Base-by-base conservation (phyloP, 1,140 invertebrate species). In the Asobara japonica region DNA sequence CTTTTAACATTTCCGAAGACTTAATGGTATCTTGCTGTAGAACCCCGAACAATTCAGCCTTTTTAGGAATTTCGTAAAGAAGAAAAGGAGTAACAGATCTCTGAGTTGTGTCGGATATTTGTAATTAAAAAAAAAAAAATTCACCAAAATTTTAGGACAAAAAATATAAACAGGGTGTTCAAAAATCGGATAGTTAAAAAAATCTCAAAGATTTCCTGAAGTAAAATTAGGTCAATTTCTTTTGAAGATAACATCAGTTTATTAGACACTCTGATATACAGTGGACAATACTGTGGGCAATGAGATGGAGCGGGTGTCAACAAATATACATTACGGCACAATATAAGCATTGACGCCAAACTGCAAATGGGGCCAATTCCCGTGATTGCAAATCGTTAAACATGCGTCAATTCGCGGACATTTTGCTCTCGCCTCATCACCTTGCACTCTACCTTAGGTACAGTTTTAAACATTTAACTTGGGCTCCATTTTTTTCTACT, bases 221-320 rank as follows among this genome's bases (percentile, higher is more conserved):
- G 11, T 8, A 51, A 68, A 51, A 10, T 38, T 1, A 31, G 56
- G 4, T 18, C 3, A 29, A 27, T 60, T 29, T 30, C 45, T n/a
- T 72, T 16, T 62, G 36, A 66, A 29, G 76, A 76, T 84, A 85
- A 87, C 84, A 86, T 80, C 80, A 84, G 77, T 84, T 85, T 86
- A 87, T 87, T 87, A 87, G 82, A 87, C 84, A 87, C 86, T 86
- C 81, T 62, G 60, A 87, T 86, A 86, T 87, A 86, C 84, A 87
- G 79, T 80, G 80, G 83, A 77, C 80, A 83, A 83, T 69, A 71
- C 60, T 67, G 69, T 45, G 38, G 69, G 69, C 62, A 66, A 81
- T 77, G 77, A 78, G 72, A 65, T 80, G 65, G 64, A 67, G 74
- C 22, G 74, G 65, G 72, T 75, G 74, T 60, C 73, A 75, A 77